These are phyloP conservation scores for Pteria penguin DNA, from an alignment of 2,888 invertebrate genomes.

Conservation along the genomic window DNA sequence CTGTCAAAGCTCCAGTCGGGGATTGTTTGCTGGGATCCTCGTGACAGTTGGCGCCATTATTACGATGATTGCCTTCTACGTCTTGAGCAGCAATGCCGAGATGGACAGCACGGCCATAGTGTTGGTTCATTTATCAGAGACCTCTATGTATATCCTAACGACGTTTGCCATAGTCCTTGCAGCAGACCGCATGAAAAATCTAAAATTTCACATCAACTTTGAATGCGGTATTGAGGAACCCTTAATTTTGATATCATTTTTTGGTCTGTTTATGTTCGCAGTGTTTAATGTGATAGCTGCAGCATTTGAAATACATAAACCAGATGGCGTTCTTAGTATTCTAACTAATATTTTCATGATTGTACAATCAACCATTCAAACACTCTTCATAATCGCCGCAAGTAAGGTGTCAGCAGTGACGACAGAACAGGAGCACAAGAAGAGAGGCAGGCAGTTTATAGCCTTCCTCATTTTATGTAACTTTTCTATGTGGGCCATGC, in stretches of 20 bases:
- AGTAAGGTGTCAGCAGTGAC: conserved; percentile 93
- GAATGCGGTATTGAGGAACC: conserved; percentile 67
- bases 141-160: conserved; percentile 91
- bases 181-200: conserved; percentile 87
- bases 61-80: conserved; percentile 92
- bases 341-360: conserved; percentile 92
- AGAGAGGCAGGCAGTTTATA: conserved; percentile 96
- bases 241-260: conserved; percentile 93
- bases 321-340: conserved; percentile 91
- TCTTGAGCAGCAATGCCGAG: conserved; percentile 84
- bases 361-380: conserved; percentile 93
- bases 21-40: conserved; percentile 46
- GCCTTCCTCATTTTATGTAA: conserved; percentile 97
- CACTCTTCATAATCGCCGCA: conserved; percentile 93
- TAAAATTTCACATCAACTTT: conserved; percentile 50
- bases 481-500: conserved; percentile 97
- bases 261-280: conserved; percentile 94
- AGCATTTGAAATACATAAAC: conserved; percentile 89
- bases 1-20: conserved; percentile 12
- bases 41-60: conserved; percentile 54
- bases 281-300: conserved; percentile 96
- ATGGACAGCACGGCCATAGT: conserved; percentile 85
- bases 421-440: conserved; percentile 94
- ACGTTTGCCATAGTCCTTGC: conserved; percentile 93
- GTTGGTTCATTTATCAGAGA: conserved; percentile 93